These are phyloP conservation scores for Falco berigora DNA, from an alignment of 2,797 vertebrate genomes.

Conservation along the genomic window DNA sequence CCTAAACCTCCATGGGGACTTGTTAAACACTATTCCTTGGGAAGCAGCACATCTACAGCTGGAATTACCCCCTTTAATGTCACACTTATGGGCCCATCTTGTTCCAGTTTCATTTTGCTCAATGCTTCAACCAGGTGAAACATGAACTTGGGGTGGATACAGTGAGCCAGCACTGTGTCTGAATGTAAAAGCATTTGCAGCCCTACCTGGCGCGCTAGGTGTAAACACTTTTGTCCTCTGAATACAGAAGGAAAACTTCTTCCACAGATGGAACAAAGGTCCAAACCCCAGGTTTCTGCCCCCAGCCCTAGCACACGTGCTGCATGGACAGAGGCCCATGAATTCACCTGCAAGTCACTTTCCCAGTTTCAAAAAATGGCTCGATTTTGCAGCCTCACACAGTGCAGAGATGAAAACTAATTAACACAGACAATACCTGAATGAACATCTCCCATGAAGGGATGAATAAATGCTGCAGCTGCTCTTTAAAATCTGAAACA, in stretches of 20 bases:
- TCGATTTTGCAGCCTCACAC: neutral
- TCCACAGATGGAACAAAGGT: neutral
- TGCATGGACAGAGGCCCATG: neutral
- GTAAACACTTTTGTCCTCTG: neutral
- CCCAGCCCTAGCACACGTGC: neutral
- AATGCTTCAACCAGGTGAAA: neutral
- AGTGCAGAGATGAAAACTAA: neutral
- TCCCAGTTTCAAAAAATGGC: neutral
- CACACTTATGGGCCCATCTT: neutral
- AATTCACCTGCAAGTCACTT: neutral
- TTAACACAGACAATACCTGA: neutral
- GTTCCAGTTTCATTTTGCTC: neutral
- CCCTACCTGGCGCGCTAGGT: neutral
- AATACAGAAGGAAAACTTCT: neutral
- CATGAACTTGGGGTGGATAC: neutral
- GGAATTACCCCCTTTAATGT: neutral
- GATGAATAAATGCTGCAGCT: neutral
- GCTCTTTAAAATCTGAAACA: neutral
- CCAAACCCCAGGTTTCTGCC: neutral
- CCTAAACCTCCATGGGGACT: neutral
- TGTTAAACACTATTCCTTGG: neutral
- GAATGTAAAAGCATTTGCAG: neutral
- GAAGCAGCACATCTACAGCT: neutral
- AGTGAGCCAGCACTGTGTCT: neutral
- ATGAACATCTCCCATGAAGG: neutral